phyloP scores from a whole-genome alignment of 2,888 invertebrate species.

The Oscheius sp. region DNA sequence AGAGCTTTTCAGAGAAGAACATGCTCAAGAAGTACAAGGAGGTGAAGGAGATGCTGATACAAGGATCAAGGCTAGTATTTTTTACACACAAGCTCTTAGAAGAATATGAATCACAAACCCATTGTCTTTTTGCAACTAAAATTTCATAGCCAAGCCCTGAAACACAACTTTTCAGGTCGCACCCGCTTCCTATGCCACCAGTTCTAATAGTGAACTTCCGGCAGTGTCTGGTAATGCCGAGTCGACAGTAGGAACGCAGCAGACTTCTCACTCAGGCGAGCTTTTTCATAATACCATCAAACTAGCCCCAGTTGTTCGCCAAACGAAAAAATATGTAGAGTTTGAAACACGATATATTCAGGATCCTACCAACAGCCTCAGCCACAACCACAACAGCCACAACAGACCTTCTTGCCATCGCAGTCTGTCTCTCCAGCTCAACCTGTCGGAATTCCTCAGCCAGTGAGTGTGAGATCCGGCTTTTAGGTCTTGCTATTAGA shows the following conservation, averaged over 20 bases:
- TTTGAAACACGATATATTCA: neutral
- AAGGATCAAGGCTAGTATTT: slow-evolving; percentile 6
- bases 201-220: neutral
- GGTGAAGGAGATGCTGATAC: neutral
- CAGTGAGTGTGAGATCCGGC: neutral
- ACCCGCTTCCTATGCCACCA: slow-evolving; percentile 3
- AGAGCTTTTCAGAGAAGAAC: slow-evolving; percentile 18
- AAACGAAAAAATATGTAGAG: neutral
- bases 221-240: slow-evolving; percentile 19
- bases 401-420: neutral
- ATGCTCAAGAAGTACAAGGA: slow-evolving; percentile 16
- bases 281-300: neutral
- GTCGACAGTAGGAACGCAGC: slow-evolving; percentile 4
- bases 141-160: too few species aligned
- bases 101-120: too few species aligned
- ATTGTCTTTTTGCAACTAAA: too few species aligned
- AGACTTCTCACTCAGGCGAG: neutral
- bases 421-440: neutral
- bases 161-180: neutral
- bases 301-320: neutral
- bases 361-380: neutral
- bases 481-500: too few species aligned
- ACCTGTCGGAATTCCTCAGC: neutral
- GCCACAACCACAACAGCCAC: too few species aligned
- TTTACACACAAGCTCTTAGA: too few species aligned